Evolutionary conservation across 2,888 invertebrate genomes (phyloP).

Genomic region (Drosophila affinis): DNA sequence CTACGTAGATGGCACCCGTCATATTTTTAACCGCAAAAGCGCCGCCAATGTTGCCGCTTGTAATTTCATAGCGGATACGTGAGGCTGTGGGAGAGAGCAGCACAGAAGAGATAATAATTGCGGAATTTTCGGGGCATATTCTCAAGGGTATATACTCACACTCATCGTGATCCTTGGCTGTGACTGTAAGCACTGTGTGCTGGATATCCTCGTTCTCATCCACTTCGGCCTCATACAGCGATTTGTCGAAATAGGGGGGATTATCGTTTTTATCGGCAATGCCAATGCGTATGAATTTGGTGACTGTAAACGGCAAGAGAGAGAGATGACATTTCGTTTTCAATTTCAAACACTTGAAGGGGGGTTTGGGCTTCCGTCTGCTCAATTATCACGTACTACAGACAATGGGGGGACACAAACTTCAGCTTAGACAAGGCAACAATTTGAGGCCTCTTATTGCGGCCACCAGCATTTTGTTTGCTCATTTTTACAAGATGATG

Average conservation of each 20-base stretch:
- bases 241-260: constrained; percentile 98
- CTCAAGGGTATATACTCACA: constrained; percentile 88
- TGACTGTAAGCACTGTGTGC: constrained; percentile 98
- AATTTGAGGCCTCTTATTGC: constrained; percentile 58
- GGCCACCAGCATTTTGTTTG: constrained; percentile 53
- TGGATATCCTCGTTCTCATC: constrained; percentile 99
- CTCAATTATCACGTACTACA: constrained; percentile 75
- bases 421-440: constrained; percentile 55
- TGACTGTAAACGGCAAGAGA: constrained; percentile 87
- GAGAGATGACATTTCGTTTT: constrained; percentile 18
- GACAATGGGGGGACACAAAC: constrained; percentile 43
- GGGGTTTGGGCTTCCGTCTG: constrained; percentile 15
- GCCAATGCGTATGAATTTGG: constrained; percentile 98
- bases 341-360: constrained; percentile 21
- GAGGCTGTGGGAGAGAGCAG: constrained; percentile 89
- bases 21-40: constrained; percentile 99
- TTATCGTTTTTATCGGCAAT: constrained; percentile 99
- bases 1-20: constrained; percentile 99
- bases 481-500: constrained; percentile 23
- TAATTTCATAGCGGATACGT: constrained; percentile 99
- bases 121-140: constrained; percentile 39
- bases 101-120: constrained; percentile 47
- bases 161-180: constrained; percentile 99
- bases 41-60: constrained; percentile 99
- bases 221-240: constrained; percentile 97